Percentiles rank a stretch among this genome's conserved stretches.
These are phyloP conservation scores for Diceros bicornis DNA, from an alignment of 2,797 vertebrate species.

Conservation along the genomic window DNA sequence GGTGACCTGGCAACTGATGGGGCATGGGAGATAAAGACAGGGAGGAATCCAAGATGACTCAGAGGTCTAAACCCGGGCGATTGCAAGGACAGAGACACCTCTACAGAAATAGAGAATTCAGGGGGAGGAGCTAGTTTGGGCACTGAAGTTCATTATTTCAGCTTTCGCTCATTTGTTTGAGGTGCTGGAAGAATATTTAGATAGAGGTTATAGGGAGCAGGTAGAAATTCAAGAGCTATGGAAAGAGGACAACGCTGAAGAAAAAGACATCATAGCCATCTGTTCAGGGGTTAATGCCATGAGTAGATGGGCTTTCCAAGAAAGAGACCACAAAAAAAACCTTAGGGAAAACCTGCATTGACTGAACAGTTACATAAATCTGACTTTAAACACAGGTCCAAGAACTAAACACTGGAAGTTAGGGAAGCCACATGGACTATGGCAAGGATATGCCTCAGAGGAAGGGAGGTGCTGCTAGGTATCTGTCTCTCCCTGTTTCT, in stretches of 20 bases:
- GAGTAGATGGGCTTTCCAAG: not conserved
- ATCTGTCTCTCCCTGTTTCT: not conserved
- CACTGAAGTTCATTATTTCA: not conserved
- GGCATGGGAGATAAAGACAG: not conserved
- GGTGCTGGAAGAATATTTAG: not conserved
- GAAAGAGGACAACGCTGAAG: not conserved
- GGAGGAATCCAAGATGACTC: not conserved
- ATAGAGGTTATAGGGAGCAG: not conserved
- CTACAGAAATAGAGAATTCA: not conserved
- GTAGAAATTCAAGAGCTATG: not conserved
- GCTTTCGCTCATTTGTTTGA: not conserved
- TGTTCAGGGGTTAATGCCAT: not conserved
- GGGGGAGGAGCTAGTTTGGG: not conserved
- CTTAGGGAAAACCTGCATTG: not conserved
- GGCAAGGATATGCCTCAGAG: not conserved
- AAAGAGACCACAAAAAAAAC: not conserved
- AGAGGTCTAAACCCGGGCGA: not conserved
- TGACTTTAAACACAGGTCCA: constrained; percentile 8
- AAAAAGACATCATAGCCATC: not conserved
- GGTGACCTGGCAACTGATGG: not conserved
- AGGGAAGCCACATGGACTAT: not conserved
- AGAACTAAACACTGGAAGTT: not conserved
- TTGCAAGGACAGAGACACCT: not conserved
- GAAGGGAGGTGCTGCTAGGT: not conserved
- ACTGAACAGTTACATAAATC: not conserved